Percentiles rank a stretch among this genome's conserved stretches.
These are phyloP conservation scores for Drosophila tripunctata DNA, from an alignment of 2,888 invertebrate genomes.

Conservation along the genomic window DNA sequence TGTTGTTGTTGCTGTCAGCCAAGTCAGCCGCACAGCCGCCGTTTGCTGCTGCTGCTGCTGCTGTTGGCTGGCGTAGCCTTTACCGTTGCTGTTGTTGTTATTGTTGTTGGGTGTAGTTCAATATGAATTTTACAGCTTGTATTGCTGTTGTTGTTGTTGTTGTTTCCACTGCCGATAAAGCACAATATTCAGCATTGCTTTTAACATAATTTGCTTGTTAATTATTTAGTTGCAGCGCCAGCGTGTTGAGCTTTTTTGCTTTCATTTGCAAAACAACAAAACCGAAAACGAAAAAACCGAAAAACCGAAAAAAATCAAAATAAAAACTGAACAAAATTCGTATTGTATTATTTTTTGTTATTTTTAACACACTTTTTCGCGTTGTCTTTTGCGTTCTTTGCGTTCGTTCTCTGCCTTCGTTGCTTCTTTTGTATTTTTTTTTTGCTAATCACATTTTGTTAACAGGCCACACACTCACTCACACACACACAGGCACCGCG, in stretches of 20 bases:
- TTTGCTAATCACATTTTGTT: slow-evolving; percentile 80
- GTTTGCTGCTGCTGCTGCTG: slow-evolving; percentile 28
- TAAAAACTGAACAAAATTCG: slow-evolving; percentile 1
- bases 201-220: slow-evolving; percentile 49
- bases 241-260: slow-evolving; percentile 50
- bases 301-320: not conserved
- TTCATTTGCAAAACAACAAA: slow-evolving; percentile 16
- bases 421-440: slow-evolving; percentile 77
- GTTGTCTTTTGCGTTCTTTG: slow-evolving; percentile 50
- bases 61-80: slow-evolving; percentile 42
- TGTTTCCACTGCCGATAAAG: slow-evolving; percentile 68
- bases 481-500: slow-evolving; percentile 14
- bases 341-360: slow-evolving; percentile 34
- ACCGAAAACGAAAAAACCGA: slow-evolving; percentile 1
- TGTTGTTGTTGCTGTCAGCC: slow-evolving; percentile 58
- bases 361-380: slow-evolving; percentile 49
- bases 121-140: slow-evolving; percentile 65
- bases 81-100: slow-evolving; percentile 14
- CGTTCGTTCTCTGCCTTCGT: slow-evolving; percentile 55
- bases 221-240: slow-evolving; percentile 57
- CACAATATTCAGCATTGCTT: slow-evolving; percentile 60
- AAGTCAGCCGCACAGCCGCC: slow-evolving; percentile 70
- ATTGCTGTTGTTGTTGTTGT: slow-evolving; percentile 10
- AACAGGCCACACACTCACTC: slow-evolving; percentile 60
- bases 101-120: slow-evolving; percentile 69